These are phyloP conservation scores for Exaiptasia diaphana DNA, from an alignment of 64 coral and sea anemone species.

Conservation along the genomic window DNA sequence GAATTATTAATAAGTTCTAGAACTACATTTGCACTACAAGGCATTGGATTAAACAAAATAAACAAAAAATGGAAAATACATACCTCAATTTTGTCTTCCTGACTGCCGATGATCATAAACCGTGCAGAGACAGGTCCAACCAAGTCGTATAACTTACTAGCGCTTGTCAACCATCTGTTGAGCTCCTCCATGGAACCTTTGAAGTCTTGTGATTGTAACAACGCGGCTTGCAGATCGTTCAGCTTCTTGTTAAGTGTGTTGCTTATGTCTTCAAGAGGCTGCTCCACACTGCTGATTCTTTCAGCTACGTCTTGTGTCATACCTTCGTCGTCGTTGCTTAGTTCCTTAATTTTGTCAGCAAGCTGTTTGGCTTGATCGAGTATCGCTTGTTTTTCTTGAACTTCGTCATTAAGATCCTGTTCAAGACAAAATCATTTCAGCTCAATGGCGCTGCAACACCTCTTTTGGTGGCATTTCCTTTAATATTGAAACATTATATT, in stretches of 20 bases:
- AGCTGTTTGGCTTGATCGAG: slow-evolving; percentile 69
- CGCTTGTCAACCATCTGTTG: slow-evolving; percentile 57
- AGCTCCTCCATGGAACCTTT: slow-evolving; percentile 72
- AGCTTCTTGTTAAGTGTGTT: slow-evolving; percentile 46
- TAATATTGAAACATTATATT: too few relatives aligned
- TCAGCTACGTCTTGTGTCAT: slow-evolving; percentile 70
- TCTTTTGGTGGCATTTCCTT: too few relatives aligned
- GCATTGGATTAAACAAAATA: too few relatives aligned
- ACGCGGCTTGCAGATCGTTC: slow-evolving; percentile 52
- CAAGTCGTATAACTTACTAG: slow-evolving; percentile 59
- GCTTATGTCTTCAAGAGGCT: slow-evolving; percentile 56
- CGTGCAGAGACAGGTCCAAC: slow-evolving; percentile 73
- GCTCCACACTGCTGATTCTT: slow-evolving; percentile 41
- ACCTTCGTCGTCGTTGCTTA: slow-evolving; percentile 67
- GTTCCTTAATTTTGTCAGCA: slow-evolving; percentile 79
- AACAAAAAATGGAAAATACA: too few relatives aligned
- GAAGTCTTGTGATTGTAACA: slow-evolving; percentile 67
- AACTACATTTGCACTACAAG: too few relatives aligned
- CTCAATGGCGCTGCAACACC: too few relatives aligned
- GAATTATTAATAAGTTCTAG: too few relatives aligned
- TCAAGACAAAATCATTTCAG: neutral
- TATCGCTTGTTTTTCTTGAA: slow-evolving; percentile 45
- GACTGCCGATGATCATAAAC: slow-evolving; percentile 63
- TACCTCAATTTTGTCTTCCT: slow-evolving; percentile 79
- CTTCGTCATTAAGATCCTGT: slow-evolving; percentile 68